Evolutionary conservation across 2,888 invertebrate species (phyloP), one percentile per base, ranked within the genome.

Genomic region (Caenorhabditis sp.): DNA sequence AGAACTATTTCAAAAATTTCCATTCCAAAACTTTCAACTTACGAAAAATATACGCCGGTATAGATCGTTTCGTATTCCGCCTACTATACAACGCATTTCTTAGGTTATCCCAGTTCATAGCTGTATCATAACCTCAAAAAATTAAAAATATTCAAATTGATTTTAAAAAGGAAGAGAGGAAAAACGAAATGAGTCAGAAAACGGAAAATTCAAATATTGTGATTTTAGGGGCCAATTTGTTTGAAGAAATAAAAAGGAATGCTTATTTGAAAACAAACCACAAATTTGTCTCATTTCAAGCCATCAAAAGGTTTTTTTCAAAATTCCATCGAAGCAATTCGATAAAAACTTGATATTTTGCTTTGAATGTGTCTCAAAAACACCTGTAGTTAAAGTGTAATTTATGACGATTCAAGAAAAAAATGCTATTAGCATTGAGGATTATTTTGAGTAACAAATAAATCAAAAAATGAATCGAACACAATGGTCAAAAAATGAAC

Each of bases 101-200:
- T 56, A 74, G 25, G 38, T 59, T 61, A 49, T 74, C 74, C 74
- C 74, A 74, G n/a, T 70, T 74, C 74, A 74, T 74, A 27, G 60
- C 64, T 57, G 50, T 60, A 59, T 38, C 53, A 36, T 53, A 23
- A 14, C 21, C 20, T 36, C 25, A 17, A 31, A 53, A 36, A 31
- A 31, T 49, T 53, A 50, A 61, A 56, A 38, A 43, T 21, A 54
- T 25, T 23, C 14, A 26, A 58, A 50, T 43, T 14, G 17, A 14
- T 49, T 27, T 53, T 27, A 59, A 31, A 60, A 50, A 38, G 20
- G 26, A 1, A 53, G 52, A 38, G 12, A 25, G 26, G 10, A 50
- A 50, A 10, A 43, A 5, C 8, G 14, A 43, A 43, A 43, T 43
- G 43, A 43, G 10, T 43, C 43, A 43, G 43, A 43, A 43, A 43